phyloP scores from a whole-genome alignment of 2,113 vertebrate species.

The Rhinolophus sinicus region DNA sequence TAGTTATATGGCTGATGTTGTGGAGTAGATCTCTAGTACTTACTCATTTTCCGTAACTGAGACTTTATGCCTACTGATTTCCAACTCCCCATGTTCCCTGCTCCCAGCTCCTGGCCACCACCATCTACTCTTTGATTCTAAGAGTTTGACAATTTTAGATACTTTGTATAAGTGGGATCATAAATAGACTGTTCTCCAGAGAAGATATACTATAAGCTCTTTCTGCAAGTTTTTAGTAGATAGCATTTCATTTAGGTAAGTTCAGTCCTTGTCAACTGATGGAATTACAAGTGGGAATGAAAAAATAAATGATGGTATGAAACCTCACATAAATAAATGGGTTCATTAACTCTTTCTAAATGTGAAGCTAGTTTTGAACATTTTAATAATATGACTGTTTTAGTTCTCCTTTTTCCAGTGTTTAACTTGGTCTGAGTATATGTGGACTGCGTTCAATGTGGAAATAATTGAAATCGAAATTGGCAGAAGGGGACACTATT shows the following conservation, averaged over 20 bases:
- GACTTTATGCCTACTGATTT: not conserved
- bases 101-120: not conserved
- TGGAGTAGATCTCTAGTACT: not conserved
- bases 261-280: not conserved
- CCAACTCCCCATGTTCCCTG: not conserved
- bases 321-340: not conserved
- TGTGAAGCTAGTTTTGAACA: not conserved
- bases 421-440: not conserved
- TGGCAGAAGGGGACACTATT: not conserved
- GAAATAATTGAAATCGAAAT: slow-evolving; percentile 32
- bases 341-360: not conserved
- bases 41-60: not conserved
- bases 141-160: not conserved
- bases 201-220: not conserved
- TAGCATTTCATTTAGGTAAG: not conserved
- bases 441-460: not conserved
- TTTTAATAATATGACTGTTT: not conserved
- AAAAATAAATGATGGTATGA: not conserved
- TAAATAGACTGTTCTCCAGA: not conserved
- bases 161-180: not conserved
- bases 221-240: not conserved
- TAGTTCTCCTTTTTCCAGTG: not conserved
- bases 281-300: not conserved
- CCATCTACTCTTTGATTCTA: not conserved
- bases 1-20: not conserved